Conservation (phyloP, 2,797 vertebrate genomes). For the Typhlichthys subterraneus region DNA sequence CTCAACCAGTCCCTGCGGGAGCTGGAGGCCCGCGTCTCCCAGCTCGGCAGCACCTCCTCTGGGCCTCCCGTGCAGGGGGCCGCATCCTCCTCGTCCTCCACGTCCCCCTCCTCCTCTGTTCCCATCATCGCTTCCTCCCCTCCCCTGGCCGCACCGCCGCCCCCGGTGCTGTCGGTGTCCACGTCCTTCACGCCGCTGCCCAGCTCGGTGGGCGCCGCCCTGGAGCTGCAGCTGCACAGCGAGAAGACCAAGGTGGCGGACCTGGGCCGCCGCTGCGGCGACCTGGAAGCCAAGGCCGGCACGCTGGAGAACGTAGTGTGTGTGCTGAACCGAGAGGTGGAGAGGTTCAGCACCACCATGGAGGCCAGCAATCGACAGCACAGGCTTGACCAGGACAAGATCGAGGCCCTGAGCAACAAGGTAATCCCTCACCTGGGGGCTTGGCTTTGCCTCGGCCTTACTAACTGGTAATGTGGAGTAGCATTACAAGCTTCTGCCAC, state of each 20-base stretch:
- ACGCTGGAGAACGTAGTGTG: conserved; percentile 98
- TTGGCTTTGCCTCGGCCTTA: no score
- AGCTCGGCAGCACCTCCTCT: conserved; percentile 73
- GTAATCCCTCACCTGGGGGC: no score
- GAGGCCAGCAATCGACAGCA: conserved; percentile 92
- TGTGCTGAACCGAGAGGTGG: conserved; percentile 93
- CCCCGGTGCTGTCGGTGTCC: conserved; percentile 69
- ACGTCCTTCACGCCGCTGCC: conserved; percentile 81
- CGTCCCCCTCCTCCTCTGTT: conserved; percentile 48
- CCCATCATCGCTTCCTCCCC: conserved; percentile 53
- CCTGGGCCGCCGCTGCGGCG: conserved; percentile 83
- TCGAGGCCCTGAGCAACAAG: conserved; percentile 90
- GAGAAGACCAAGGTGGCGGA: conserved; percentile 82
- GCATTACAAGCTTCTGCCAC: no score
- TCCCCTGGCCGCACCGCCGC: conserved; percentile 58
- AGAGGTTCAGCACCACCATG: conserved; percentile 85
- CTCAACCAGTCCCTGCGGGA: conserved; percentile 82
- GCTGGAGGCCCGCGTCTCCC: conserved; percentile 80
- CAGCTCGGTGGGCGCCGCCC: conserved; percentile 76
- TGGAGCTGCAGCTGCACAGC: conserved; percentile 82
- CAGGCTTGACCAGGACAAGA: conserved; percentile 92
- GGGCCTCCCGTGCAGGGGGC: conserved; percentile 84
- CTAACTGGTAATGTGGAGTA: no score
- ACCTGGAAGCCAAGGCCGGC: conserved; percentile 86
- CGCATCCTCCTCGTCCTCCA: conserved; percentile 61